A percentile compares a stretch with the other conserved stretches of the same genome.
Conservation (phyloP, 2,888 invertebrate species). For the Chrysolina oricalcia region DNA sequence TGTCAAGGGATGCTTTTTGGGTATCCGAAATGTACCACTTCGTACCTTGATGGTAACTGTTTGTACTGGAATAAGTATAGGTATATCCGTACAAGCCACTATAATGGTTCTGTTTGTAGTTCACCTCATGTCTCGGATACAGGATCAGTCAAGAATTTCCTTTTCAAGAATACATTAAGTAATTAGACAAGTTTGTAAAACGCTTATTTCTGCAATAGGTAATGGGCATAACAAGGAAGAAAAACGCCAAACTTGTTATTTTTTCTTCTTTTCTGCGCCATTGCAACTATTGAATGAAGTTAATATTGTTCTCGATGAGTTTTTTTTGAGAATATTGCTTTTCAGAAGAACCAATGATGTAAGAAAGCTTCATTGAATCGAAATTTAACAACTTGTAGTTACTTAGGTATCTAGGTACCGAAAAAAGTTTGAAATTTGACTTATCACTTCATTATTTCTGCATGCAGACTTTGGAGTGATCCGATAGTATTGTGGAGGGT, state of each 20-base stretch:
- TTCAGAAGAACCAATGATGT: background rate
- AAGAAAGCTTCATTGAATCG: no score
- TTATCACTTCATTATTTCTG: no score
- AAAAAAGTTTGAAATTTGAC: no score
- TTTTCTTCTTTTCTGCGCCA: background rate
- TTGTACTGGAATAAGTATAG: background rate
- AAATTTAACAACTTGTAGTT: no score
- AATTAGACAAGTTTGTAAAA: constrained; percentile 5
- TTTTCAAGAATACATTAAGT: constrained; percentile 3
- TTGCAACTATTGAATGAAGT: background rate
- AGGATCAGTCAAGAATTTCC: constrained; percentile 6
- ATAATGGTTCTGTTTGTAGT: background rate
- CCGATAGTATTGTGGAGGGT: no score
- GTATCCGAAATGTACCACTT: constrained; percentile 32
- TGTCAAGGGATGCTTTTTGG: constrained; percentile 55
- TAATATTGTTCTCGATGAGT: background rate
- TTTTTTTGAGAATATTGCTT: background rate
- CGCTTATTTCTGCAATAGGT: background rate
- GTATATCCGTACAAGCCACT: background rate
- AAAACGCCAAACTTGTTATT: background rate
- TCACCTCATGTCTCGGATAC: constrained; percentile 3
- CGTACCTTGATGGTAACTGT: background rate
- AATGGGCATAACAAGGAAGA: constrained; percentile 7
- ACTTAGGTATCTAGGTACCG: no score
- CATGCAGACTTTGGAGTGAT: no score